phyloP scores from a whole-genome alignment of 64 coral and sea anemone genomes.

The Stylophora pistillata region DNA sequence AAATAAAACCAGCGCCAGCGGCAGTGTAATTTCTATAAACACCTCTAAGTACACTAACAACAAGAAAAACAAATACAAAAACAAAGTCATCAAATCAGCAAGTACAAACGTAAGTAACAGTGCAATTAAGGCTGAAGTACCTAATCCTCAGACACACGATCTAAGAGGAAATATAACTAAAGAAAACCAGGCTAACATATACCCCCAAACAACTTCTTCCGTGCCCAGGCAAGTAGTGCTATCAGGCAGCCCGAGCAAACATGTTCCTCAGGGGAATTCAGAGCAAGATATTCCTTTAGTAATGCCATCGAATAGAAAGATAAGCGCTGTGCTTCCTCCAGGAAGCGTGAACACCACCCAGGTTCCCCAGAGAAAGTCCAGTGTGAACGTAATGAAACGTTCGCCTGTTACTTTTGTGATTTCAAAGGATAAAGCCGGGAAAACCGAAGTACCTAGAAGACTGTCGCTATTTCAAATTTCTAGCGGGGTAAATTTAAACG shows the following conservation, averaged over 20 bases:
- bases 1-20: background rate
- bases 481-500: background rate
- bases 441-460: background rate
- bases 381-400: conserved; percentile 7
- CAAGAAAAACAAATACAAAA: background rate
- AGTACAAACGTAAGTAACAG: background rate
- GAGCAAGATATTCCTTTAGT: background rate
- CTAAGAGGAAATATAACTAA: background rate
- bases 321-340: background rate
- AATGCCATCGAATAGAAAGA: background rate
- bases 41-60: background rate
- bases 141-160: background rate
- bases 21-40: background rate
- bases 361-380: background rate
- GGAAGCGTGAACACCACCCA: background rate
- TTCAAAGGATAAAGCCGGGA: conserved; percentile 13
- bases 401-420: conserved; percentile 12
- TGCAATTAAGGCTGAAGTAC: background rate
- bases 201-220: background rate
- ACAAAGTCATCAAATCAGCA: background rate
- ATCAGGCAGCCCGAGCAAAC: background rate
- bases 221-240: background rate
- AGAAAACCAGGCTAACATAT: background rate
- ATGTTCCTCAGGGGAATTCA: background rate
- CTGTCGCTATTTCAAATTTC: background rate